These are phyloP conservation scores for Drosophila neonasuta DNA, from an alignment of 2,888 invertebrate species.

Conservation along the genomic window DNA sequence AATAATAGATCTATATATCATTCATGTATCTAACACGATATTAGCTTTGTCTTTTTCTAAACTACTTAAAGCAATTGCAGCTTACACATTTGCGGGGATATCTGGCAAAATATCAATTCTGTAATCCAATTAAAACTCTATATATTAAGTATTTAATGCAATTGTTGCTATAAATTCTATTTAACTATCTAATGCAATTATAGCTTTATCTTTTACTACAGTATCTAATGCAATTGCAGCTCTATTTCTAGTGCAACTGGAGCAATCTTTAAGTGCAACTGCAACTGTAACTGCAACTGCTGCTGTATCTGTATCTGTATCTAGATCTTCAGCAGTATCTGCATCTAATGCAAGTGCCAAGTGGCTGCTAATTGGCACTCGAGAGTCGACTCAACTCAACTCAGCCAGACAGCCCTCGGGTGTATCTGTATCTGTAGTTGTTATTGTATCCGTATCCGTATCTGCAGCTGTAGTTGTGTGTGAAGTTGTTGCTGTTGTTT, in stretches of 20 bases:
- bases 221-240: slow-evolving; percentile 36
- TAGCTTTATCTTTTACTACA: background rate
- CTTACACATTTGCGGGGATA: too few species aligned
- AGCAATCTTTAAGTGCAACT: background rate
- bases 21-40: too few species aligned
- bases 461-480: background rate
- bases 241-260: background rate
- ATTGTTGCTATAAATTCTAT: too few species aligned
- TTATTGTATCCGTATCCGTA: background rate
- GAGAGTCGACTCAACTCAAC: slow-evolving; percentile 3
- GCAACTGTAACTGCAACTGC: background rate
- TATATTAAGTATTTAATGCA: too few species aligned
- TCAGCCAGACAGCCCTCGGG: slow-evolving; percentile 14
- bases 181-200: too few species aligned
- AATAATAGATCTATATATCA: too few species aligned
- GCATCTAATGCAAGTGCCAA: slow-evolving; percentile 60
- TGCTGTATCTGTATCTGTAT: slow-evolving; percentile 17
- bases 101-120: too few species aligned
- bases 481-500: background rate
- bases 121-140: too few species aligned
- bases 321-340: slow-evolving; percentile 13
- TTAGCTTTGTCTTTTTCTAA: too few species aligned
- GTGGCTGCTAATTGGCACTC: slow-evolving; percentile 67
- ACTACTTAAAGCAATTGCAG: too few species aligned
- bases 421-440: background rate